Evolutionary conservation across 1,140 invertebrate species (phyloP).

Genomic region (Neelides sp.): DNA sequence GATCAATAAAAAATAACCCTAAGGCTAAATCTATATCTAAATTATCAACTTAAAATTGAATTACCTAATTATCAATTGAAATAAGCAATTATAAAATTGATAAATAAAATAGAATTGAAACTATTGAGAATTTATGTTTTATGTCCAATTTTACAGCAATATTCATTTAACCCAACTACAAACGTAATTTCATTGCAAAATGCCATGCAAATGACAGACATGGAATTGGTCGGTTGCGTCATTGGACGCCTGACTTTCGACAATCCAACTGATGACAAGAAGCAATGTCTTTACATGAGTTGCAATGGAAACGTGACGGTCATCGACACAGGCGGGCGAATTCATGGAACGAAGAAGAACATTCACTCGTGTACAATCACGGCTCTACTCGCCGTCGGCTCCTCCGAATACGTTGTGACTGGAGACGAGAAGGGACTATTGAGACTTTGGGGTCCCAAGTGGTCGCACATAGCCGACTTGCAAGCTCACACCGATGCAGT

Average conservation of each 20-base stretch:
- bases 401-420: slow-evolving; percentile 26
- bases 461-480: slow-evolving; percentile 11
- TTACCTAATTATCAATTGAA: too few relatives aligned
- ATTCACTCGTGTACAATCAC: slow-evolving; percentile 21
- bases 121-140: slow-evolving; percentile 10
- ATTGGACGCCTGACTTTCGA: slow-evolving; percentile 26
- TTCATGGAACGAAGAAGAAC: slow-evolving; percentile 27
- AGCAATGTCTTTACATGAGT: slow-evolving; percentile 29
- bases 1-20: too few relatives aligned
- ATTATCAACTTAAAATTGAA: too few relatives aligned
- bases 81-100: too few relatives aligned
- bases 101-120: too few relatives aligned
- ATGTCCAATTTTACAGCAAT: slow-evolving; percentile 15
- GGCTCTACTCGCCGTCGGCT: slow-evolving; percentile 14
- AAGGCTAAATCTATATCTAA: too few relatives aligned
- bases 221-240: slow-evolving; percentile 16
- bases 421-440: slow-evolving; percentile 20
- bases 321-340: slow-evolving; percentile 23
- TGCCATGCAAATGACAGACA: slow-evolving; percentile 23
- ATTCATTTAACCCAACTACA: slow-evolving; percentile 17
- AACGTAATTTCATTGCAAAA: slow-evolving; percentile 24
- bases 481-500: slow-evolving; percentile 12
- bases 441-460: slow-evolving; percentile 25
- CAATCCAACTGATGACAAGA: slow-evolving; percentile 20
- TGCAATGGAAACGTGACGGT: slow-evolving; percentile 22